Percentiles rank a stretch among this genome's conserved stretches.
Evolutionary conservation across 2,888 invertebrate genomes (phyloP).

Genomic region (Megaustenia siamemsis): DNA sequence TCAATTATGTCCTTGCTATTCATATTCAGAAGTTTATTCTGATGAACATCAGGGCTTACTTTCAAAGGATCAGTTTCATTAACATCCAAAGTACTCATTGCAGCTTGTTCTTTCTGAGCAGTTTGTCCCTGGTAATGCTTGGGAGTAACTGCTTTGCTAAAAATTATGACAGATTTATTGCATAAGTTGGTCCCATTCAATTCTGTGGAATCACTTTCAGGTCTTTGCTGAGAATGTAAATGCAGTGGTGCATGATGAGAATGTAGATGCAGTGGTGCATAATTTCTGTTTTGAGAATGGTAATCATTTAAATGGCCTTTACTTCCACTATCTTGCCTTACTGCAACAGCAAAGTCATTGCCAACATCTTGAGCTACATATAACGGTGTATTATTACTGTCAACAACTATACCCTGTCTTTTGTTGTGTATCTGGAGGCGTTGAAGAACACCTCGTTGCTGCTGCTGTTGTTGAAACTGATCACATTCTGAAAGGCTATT

Average conservation of each 20-base stretch:
- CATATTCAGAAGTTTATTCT: background rate
- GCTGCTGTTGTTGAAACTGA: conserved; percentile 1
- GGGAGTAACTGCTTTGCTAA: background rate
- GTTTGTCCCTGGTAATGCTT: background rate
- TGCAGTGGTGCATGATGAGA: no score
- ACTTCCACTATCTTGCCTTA: background rate
- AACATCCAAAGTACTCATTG: background rate
- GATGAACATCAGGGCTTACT: background rate
- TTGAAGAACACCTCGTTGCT: background rate
- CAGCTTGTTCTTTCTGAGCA: background rate
- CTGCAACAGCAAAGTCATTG: background rate
- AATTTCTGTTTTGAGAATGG: background rate
- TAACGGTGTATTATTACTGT: conserved; percentile 1
- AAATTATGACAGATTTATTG: background rate
- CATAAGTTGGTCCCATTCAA: background rate
- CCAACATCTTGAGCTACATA: background rate
- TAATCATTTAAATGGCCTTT: background rate
- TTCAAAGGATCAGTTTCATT: background rate
- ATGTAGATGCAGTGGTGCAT: background rate
- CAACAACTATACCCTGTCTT: conserved; percentile 23
- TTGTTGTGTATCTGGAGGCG: conserved; percentile 3
- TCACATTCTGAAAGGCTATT: background rate
- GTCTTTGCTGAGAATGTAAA: background rate
- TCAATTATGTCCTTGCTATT: background rate
- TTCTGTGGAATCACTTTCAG: background rate